Conservation (phyloP, 1,140 invertebrate species). For the Arion vulgaris region DNA sequence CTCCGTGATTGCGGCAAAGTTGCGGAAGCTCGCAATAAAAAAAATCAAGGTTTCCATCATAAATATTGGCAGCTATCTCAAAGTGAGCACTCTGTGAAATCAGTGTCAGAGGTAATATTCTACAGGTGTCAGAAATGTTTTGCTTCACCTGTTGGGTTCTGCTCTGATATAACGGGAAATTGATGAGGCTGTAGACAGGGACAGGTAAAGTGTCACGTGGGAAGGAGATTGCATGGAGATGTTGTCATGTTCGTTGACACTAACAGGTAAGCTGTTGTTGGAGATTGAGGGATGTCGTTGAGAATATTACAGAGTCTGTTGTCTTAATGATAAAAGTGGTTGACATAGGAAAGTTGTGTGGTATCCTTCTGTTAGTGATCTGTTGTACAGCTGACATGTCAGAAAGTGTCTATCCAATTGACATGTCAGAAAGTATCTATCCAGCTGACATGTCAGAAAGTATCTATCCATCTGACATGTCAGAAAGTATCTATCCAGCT, state of each 20-base stretch:
- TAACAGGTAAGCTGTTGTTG: not conserved
- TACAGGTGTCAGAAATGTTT: constrained; percentile 5
- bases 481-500: too few species aligned
- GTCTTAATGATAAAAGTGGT: too few species aligned
- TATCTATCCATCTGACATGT: too few species aligned
- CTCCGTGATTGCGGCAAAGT: not conserved
- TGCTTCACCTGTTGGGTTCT: constrained; percentile 7
- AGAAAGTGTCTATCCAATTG: too few species aligned
- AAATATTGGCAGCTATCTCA: not conserved
- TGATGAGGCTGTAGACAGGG: not conserved
- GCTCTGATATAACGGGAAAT: not conserved
- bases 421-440: too few species aligned
- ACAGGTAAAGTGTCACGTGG: not conserved
- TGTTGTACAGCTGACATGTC: too few species aligned
- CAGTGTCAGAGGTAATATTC: constrained; percentile 4
- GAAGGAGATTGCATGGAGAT: not conserved
- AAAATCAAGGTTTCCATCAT: not conserved
- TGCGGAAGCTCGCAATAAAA: not conserved
- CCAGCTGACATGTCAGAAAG: too few species aligned
- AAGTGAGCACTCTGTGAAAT: not conserved
- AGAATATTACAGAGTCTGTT: too few species aligned
- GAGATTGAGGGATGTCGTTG: not conserved
- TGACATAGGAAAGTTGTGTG: too few species aligned
- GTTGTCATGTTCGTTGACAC: not conserved
- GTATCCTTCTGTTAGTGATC: too few species aligned